Percentiles rank a stretch among this genome's conserved stretches.
Evolutionary conservation across 2,113 vertebrate genomes (phyloP).

Genomic region (Diadophis punctatus): DNA sequence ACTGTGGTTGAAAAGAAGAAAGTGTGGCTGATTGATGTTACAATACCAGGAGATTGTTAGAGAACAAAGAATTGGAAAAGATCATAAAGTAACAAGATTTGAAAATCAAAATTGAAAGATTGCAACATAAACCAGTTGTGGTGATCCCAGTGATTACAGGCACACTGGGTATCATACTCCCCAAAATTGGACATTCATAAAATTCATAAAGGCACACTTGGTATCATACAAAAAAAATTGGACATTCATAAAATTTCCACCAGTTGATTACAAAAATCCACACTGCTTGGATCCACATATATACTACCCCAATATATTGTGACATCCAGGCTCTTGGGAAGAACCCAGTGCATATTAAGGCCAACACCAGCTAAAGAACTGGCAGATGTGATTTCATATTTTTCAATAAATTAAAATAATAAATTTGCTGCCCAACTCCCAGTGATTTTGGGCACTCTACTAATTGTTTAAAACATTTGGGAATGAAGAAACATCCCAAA

Average conservation of each 20-base stretch:
- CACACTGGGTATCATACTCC: too few species aligned
- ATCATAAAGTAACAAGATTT: neutral
- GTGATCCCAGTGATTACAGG: neutral
- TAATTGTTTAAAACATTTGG: neutral
- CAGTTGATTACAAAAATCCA: neutral
- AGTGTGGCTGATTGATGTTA: neutral
- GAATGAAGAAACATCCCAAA: neutral
- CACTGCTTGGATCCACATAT: neutral
- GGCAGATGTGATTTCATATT: neutral
- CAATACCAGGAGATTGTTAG: neutral
- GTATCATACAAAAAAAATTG: neutral
- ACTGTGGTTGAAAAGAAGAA: neutral
- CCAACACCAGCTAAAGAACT: neutral
- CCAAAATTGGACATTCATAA: too few species aligned
- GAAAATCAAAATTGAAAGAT: neutral
- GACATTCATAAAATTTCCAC: neutral
- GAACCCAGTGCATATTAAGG: neutral
- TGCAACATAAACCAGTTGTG: neutral
- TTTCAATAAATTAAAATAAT: too few species aligned
- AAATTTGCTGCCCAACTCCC: neutral
- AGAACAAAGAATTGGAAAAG: neutral
- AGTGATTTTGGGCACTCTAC: neutral
- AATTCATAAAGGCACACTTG: neutral
- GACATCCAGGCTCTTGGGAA: neutral
- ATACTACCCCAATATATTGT: neutral